Conservation (phyloP, 1,140 invertebrate species). For the Drosophila miranda region DNA sequence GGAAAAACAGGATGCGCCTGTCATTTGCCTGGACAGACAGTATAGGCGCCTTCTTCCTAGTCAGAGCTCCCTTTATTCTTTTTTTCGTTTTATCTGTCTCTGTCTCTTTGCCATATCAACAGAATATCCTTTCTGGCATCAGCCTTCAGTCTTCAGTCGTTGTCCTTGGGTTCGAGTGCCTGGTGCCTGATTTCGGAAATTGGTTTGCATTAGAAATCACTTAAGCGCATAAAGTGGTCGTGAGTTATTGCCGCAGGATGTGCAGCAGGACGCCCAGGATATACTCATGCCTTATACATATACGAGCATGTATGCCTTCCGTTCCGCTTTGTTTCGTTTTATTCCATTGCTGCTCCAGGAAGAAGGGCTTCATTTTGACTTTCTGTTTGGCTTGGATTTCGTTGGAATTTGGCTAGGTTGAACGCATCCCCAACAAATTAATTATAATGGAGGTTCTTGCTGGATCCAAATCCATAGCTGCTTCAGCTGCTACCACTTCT, state of each 20-base stretch:
- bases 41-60: conserved; percentile 14
- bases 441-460: conserved; percentile 41
- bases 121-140: conserved; percentile 62
- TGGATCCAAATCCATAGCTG: too few species aligned
- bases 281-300: background rate
- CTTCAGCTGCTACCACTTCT: too few species aligned
- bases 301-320: background rate
- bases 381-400: conserved; percentile 5
- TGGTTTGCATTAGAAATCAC: conserved; percentile 81
- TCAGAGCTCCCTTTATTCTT: conserved; percentile 13
- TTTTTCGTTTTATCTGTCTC: background rate
- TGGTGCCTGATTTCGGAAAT: conserved; percentile 79
- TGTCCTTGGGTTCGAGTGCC: conserved; percentile 70
- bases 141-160: conserved; percentile 49
- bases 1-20: conserved; percentile 60
- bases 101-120: conserved; percentile 35
- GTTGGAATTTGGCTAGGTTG: background rate
- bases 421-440: conserved; percentile 59
- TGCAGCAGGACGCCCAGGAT: conserved; percentile 50
- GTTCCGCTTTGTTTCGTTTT: conserved; percentile 1
- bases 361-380: too few species aligned
- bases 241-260: conserved; percentile 79
- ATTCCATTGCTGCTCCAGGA: background rate
- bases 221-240: conserved; percentile 79
- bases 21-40: conserved; percentile 72